These are phyloP conservation scores for Diacarnus erythraeanus DNA, from an alignment of 37 sponge, comb jelly and placozoan species.

Conservation along the genomic window DNA sequence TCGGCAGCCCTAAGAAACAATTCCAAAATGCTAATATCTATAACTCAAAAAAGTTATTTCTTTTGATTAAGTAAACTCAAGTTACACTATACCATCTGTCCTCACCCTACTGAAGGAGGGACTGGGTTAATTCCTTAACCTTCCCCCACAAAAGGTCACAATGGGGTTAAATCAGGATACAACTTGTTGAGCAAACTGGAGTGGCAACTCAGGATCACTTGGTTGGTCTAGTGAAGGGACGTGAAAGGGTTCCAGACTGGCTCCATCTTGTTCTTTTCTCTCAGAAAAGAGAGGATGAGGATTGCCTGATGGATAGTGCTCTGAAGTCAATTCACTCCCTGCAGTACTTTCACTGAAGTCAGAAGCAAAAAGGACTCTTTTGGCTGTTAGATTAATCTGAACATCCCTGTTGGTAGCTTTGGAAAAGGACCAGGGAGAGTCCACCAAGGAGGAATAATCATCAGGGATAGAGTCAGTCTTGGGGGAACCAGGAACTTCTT, in stretches of 20 bases:
- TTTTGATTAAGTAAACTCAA: too few species aligned
- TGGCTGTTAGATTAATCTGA: neutral
- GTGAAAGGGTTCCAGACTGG: neutral
- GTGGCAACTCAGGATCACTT: neutral
- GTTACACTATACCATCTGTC: too few species aligned
- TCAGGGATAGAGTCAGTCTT: neutral
- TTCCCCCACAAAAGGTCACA: too few species aligned
- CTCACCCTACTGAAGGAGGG: too few species aligned
- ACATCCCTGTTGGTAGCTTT: neutral
- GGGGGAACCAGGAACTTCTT: neutral
- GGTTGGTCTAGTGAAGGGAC: neutral
- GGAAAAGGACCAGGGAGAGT: neutral
- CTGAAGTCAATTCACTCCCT: neutral
- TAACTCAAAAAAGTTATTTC: too few species aligned
- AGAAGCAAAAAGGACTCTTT: neutral
- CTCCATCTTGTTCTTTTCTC: neutral
- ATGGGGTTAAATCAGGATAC: conserved; percentile 10
- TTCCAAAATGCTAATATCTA: too few species aligned
- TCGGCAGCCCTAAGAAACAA: too few species aligned
- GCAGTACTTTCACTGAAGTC: neutral
- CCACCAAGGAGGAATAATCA: neutral
- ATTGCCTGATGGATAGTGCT: neutral
- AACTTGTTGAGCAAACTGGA: conserved; percentile 1
- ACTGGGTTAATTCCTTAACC: too few species aligned
- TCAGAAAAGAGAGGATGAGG: neutral